Conservation (phyloP, 1,140 invertebrate genomes). For the Drosophila santomea region DNA sequence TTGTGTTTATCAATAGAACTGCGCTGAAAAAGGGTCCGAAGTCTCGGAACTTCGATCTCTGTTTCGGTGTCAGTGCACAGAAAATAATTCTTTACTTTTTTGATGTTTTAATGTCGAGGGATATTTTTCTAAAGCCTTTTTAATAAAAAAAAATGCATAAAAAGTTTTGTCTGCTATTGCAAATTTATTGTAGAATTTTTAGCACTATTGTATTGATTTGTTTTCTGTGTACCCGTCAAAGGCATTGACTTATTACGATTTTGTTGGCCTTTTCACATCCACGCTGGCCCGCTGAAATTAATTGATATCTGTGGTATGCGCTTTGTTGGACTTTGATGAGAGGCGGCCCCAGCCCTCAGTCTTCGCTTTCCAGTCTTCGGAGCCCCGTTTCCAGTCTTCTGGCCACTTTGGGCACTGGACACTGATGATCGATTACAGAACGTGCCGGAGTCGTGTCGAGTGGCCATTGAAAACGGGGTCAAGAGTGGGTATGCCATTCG, state of each 20-base stretch:
- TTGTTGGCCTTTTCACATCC: conserved; percentile 79
- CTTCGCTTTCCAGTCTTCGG: conserved; percentile 19
- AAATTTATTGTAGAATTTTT: no score
- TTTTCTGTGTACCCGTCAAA: conserved; percentile 36
- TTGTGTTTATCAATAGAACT: conserved; percentile 80
- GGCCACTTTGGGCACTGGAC: conserved; percentile 72
- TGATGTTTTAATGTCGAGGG: background rate
- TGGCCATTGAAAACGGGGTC: conserved; percentile 61
- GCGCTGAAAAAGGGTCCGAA: conserved; percentile 24
- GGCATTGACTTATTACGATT: conserved; percentile 83
- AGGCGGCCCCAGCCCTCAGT: conserved; percentile 34
- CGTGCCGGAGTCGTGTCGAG: conserved; percentile 49
- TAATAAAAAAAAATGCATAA: no score
- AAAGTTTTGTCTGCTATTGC: no score
- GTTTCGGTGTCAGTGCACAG: conserved; percentile 10
- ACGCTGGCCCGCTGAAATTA: conserved; percentile 67
- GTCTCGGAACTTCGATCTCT: conserved; percentile 25
- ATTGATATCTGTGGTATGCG: conserved; percentile 82
- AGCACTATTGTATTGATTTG: background rate
- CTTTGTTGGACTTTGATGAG: conserved; percentile 66
- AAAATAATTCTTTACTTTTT: background rate
- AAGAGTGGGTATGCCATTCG: conserved; percentile 69
- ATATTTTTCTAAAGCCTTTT: no score
- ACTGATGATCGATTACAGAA: conserved; percentile 81
- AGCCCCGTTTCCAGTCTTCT: conserved; percentile 7